Base-by-base conservation (phyloP, 2,113 vertebrate species). In the Camelus dromedarius region DNA sequence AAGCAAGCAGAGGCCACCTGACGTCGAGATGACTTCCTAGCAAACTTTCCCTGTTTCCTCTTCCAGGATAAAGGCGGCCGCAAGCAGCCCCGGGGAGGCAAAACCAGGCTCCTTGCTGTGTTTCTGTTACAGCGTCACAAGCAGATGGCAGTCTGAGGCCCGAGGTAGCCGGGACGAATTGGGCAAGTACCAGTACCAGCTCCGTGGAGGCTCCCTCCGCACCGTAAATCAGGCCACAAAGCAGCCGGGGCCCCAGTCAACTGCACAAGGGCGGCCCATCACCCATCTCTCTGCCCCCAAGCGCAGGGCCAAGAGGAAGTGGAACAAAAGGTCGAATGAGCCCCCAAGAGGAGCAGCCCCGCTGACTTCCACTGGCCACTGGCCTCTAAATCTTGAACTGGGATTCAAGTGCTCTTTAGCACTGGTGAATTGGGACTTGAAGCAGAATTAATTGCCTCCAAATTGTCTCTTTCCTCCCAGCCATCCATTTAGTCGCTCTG, bases 391-490 rank as follows among this genome's bases (percentile, higher is more conserved):
- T 79, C 84, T 83, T 96, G 91, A 89, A 72, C 92, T 50, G 1
- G 92, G 93, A 76, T 94, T 97, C 18, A 92, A 98, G 97, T 98
- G 97, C 97, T 97, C 88, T 98, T 98, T 98, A 97, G 96, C 95
- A 62, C 73, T 77, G 52, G 97, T 92, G 97, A 97, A 98, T 70
- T 97, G 98, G 93, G 98, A 98, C 98, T 97, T 97, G 98, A 98
- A 97, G 98, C 97, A 98, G 98, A 98, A 98, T 99, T 99, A 99
- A 99, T 98, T 98, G 97, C 97, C 97, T 98, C 98, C 97, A 97
- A 98, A 98, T 98, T 98, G 98, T 98, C 95, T 98, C 97, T 96
- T 98, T 95, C 95, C 97, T 98, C 93, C 95, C 8, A 98, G 98
- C 98, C 98, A 98, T 98, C 93, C 95, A 96, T 96, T 96, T 92